Conservation (phyloP, 2,888 invertebrate species). For the Anaspis maculata region DNA sequence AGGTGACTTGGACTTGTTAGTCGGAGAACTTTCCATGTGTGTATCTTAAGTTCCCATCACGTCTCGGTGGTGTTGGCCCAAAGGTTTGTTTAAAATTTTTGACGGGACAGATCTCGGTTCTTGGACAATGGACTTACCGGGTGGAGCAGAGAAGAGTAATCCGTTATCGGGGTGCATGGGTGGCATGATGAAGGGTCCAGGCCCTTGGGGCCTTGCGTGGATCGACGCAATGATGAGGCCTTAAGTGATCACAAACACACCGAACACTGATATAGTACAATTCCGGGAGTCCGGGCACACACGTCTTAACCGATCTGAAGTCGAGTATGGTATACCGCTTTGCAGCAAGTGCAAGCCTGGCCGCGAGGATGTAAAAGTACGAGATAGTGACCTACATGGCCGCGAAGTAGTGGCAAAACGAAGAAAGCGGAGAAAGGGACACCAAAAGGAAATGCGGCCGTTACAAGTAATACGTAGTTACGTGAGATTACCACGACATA, state of each 20-base stretch:
- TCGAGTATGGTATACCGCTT: conserved; percentile 20
- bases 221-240: conserved; percentile 34
- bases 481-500: conserved; percentile 43
- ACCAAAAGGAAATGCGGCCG: conserved; percentile 41
- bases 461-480: conserved; percentile 40
- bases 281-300: conserved; percentile 23
- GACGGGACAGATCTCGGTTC: not conserved
- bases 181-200: conserved; percentile 16
- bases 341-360: conserved; percentile 35
- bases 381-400: conserved; percentile 44
- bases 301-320: conserved; percentile 26
- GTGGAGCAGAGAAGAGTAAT: conserved; percentile 38
- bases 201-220: conserved; percentile 24
- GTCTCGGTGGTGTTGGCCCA: not conserved
- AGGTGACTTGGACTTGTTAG: no score
- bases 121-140: conserved; percentile 30
- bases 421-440: conserved; percentile 44
- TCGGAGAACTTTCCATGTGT: conserved; percentile 30
- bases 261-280: no score
- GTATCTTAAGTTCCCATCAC: conserved; percentile 28
- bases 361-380: conserved; percentile 41
- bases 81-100: not conserved
- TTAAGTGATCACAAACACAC: conserved; percentile 12
- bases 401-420: conserved; percentile 42
- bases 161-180: conserved; percentile 40